Evolutionary conservation across 2,797 vertebrate genomes (phyloP).

Genomic region (Clarias laeviceps): DNA sequence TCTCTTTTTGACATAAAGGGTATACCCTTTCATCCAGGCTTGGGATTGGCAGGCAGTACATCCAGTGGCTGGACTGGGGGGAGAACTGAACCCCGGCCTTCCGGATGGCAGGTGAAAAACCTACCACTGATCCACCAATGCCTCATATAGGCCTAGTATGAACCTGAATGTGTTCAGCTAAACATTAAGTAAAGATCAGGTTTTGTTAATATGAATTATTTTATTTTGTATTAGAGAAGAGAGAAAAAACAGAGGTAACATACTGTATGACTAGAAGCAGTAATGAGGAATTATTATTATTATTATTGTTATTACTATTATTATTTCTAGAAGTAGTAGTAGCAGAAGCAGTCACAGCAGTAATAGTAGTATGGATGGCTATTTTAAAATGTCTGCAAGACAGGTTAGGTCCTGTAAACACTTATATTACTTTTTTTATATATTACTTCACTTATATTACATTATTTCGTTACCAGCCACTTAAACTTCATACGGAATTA

Average conservation of each 20-base stretch:
- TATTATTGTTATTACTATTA: neutral
- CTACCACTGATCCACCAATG: too few species aligned
- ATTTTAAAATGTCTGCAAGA: neutral
- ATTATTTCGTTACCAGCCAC: neutral
- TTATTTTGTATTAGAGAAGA: neutral
- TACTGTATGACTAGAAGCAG: neutral
- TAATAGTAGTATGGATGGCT: neutral
- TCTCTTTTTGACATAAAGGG: too few species aligned
- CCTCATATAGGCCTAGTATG: neutral
- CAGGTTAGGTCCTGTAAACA: neutral
- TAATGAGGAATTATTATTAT: neutral
- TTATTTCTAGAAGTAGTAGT: slow-evolving; percentile 1
- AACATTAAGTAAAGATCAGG: neutral
- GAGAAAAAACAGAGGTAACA: neutral
- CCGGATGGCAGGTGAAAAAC: too few species aligned
- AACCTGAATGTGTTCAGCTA: neutral
- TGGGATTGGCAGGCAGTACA: too few species aligned
- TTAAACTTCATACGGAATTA: too few species aligned
- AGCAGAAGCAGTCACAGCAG: neutral
- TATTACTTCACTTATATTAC: too few species aligned
- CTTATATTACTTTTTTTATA: neutral
- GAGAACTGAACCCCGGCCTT: too few species aligned
- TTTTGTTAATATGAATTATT: neutral
- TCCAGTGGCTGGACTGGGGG: too few species aligned
- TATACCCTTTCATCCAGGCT: too few species aligned